Base-by-base conservation (phyloP, 2,888 invertebrate genomes). In the Ephialtes manifestator region DNA sequence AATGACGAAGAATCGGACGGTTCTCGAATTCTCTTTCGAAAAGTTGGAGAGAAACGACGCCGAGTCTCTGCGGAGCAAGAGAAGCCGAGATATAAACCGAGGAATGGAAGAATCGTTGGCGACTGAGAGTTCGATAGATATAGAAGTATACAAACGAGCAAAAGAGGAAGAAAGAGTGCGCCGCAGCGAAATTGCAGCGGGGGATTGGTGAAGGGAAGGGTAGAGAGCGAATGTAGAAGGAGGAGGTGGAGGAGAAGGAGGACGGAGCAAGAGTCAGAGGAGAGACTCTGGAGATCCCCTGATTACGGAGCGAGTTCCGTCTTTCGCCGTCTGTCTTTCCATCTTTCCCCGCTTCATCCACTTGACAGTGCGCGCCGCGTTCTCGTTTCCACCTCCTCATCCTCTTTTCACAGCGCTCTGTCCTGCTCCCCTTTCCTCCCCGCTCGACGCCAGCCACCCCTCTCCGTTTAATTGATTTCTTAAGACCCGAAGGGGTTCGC, bases 401-500 rank as follows among this genome's bases (percentile, higher is more conserved):
- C 89, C 89, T 86, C 88, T 88, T 89, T 87, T 86, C 89, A 88
- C 88, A 87, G 88, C 86, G 87, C 81, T 85, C 35, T 89, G 28
- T 58, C 79, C n/a, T 70, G 24, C 65, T n/a, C 55, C 65, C 76
- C 74, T 67, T 82, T 80, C 76, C 77, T 43, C 75, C 60, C 74
- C 83, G 85, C 74, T 68, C 84, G 80, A 81, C 65, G 63, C 46
- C 81, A 77, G 83, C 65, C 71, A 55, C 82, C 86, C 88, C 87
- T 87, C 89, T 88, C 84, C 89, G 86, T 90, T 91, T 89, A 91
- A 90, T 91, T 91, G 90, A 91, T 90, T 91, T 91, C 91, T 91
- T 90, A 93, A 93, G 93, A 93, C 93, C 92, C 92, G 91, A 92
- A 92, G 92, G 93, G 91, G 92, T 90, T 87, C 90, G 89, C 88